A percentile compares a stretch with the other conserved stretches of the same genome.
Conservation (phyloP, 2,888 invertebrate genomes). For the Eristalis pertinax region DNA sequence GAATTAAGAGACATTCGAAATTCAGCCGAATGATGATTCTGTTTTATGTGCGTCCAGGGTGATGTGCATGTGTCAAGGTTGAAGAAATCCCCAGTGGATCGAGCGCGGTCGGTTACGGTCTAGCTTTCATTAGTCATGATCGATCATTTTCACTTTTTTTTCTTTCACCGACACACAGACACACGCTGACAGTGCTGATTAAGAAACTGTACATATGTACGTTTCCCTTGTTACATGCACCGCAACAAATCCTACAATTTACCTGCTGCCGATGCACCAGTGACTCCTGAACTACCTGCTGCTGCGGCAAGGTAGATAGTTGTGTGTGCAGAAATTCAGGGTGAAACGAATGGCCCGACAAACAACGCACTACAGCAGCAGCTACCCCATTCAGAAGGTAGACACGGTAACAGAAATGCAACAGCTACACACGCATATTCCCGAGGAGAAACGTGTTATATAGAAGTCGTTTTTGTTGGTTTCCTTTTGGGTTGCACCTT, state of each 20-base stretch:
- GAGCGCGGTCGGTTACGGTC: not conserved
- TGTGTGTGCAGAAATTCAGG: constrained; percentile 55
- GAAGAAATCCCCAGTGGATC: not conserved
- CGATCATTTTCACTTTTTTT: not conserved
- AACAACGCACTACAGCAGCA: constrained; percentile 8
- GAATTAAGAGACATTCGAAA: not conserved
- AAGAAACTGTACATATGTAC: not conserved
- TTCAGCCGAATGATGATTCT: too few species aligned
- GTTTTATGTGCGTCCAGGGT: not conserved
- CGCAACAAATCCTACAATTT: constrained; percentile 45
- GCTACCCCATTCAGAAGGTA: constrained; percentile 50
- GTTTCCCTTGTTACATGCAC: constrained; percentile 44
- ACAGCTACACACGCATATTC: constrained; percentile 38
- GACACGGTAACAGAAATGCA: constrained; percentile 38
- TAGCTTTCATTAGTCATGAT: not conserved
- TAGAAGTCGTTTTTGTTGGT: not conserved
- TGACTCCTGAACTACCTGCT: constrained; percentile 26
- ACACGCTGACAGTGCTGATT: too few species aligned
- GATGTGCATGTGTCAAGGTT: not conserved
- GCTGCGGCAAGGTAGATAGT: not conserved
- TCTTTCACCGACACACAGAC: too few species aligned
- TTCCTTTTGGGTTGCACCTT: not conserved
- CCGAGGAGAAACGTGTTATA: constrained; percentile 52
- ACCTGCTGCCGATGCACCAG: constrained; percentile 29
- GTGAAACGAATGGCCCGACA: constrained; percentile 19